Evolutionary conservation across 2,888 invertebrate genomes (phyloP).

Genomic region (Dermolepida albohirtum): DNA sequence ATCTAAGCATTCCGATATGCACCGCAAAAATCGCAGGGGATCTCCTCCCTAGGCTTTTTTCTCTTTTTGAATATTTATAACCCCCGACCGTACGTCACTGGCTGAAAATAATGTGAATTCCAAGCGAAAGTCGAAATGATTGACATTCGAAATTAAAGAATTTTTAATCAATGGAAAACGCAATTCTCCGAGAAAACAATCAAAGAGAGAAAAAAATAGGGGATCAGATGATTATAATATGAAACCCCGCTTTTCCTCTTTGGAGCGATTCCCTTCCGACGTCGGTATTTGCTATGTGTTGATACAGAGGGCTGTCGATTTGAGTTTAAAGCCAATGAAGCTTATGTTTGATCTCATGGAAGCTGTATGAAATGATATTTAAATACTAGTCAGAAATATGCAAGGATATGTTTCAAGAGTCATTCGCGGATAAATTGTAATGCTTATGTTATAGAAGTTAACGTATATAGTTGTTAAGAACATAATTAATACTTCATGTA

Average conservation of each 20-base stretch:
- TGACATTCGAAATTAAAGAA: conserved; percentile 60
- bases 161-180: conserved; percentile 57
- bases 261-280: conserved; percentile 17
- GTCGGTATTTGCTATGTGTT: conserved; percentile 14
- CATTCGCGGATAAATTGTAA: no score
- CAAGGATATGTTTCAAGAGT: no score
- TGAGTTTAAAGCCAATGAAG: background rate
- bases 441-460: no score
- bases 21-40: no score
- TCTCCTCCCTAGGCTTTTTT: no score
- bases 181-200: conserved; percentile 55
- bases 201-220: conserved; percentile 39
- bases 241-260: conserved; percentile 18
- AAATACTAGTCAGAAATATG: no score
- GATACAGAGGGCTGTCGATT: background rate
- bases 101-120: conserved; percentile 26
- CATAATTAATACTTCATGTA: no score
- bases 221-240: conserved; percentile 50
- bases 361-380: no score
- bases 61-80: conserved; percentile 24
- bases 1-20: no score
- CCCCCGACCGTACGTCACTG: background rate
- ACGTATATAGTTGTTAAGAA: no score
- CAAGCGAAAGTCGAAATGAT: conserved; percentile 51
- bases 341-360: no score